Conservation (phyloP, 2,797 vertebrate species). For the Rhinoraja longicauda region DNA sequence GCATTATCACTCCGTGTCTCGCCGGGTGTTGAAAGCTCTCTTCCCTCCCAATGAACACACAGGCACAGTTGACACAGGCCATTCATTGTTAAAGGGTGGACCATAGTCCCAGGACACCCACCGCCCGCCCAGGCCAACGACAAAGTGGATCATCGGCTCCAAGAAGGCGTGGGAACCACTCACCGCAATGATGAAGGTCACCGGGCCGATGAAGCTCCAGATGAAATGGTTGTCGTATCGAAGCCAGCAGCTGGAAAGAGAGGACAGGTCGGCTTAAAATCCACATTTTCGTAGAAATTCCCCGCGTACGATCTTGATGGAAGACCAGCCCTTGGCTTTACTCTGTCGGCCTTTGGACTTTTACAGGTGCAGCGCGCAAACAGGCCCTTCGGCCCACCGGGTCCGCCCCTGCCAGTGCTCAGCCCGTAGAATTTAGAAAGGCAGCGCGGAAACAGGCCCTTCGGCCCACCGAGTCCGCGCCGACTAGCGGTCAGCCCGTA, state of each 20-base stretch:
- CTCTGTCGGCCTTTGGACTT: no score
- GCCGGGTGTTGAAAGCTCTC: constrained; percentile 50
- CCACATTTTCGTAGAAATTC: not conserved
- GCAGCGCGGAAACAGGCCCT: no score
- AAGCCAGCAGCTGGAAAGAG: constrained; percentile 83
- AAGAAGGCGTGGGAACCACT: constrained; percentile 48
- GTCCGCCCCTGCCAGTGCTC: no score
- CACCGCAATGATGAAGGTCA: constrained; percentile 98
- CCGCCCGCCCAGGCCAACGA: no score
- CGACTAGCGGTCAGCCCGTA: no score
- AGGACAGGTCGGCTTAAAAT: not conserved
- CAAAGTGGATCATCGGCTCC: not conserved
- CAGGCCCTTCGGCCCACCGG: no score
- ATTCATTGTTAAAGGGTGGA: no score
- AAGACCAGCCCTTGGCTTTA: no score
- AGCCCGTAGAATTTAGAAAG: no score
- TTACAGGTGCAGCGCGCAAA: no score
- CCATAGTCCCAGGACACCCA: not conserved
- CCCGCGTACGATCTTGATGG: not conserved
- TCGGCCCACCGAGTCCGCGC: no score
- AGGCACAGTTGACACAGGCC: no score
- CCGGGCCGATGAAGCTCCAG: constrained; percentile 98
- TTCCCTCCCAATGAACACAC: not conserved
- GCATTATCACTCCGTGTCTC: constrained; percentile 48
- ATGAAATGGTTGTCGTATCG: constrained; percentile 98